Percentiles rank a stretch among this genome's conserved stretches.
These are phyloP conservation scores for Batillaria attramentaria DNA, from an alignment of 1,140 invertebrate species.

Conservation along the genomic window DNA sequence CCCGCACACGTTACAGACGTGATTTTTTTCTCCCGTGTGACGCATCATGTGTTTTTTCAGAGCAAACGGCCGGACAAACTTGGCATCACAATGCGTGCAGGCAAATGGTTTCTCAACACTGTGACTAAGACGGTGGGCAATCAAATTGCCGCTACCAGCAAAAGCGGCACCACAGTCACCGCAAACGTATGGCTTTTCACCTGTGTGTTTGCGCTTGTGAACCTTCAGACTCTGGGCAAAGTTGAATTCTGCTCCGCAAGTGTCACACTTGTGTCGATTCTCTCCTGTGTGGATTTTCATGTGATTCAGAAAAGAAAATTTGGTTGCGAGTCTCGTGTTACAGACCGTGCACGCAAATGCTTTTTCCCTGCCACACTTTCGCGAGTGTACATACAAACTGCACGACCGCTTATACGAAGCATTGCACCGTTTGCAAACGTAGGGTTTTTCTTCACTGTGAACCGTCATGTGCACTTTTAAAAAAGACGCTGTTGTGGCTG, in stretches of 20 bases:
- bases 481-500: too few species aligned
- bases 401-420: too few species aligned
- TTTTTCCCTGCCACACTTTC: too few species aligned
- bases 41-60: background rate
- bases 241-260: slow-evolving; percentile 22
- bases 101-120: background rate
- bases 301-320: too few species aligned
- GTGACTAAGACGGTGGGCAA: background rate
- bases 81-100: background rate
- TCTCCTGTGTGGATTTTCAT: slow-evolving; percentile 39
- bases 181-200: slow-evolving; percentile 64
- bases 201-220: slow-evolving; percentile 79
- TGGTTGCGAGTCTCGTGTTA: too few species aligned
- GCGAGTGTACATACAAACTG: too few species aligned
- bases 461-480: too few species aligned
- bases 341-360: too few species aligned
- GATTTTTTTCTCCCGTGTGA: background rate
- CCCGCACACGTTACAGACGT: background rate
- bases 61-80: background rate
- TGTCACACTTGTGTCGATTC: slow-evolving; percentile 31
- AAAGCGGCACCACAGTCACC: background rate
- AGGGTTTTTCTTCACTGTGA: slow-evolving; percentile 49
- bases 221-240: slow-evolving; percentile 76
- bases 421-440: slow-evolving; percentile 43
- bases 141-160: background rate